These are phyloP conservation scores for Drosophila seguyi DNA, from an alignment of 1,140 invertebrate species.

Conservation along the genomic window DNA sequence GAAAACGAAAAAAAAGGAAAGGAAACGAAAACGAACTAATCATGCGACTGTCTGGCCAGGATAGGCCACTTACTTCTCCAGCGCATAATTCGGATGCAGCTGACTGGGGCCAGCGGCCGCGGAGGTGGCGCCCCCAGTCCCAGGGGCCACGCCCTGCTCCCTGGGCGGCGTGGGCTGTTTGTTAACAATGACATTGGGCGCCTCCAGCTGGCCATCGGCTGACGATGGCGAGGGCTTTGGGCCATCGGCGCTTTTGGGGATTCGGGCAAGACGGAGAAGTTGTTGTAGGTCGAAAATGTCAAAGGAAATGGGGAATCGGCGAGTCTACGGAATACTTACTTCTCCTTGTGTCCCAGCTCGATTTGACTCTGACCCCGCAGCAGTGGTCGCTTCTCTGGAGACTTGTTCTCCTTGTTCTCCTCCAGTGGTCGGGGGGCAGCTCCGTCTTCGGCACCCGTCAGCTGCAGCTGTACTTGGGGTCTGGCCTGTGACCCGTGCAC, in stretches of 20 bases:
- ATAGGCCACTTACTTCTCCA: constrained; percentile 74
- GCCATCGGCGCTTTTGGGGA: constrained; percentile 46
- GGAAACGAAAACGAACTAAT: constrained; percentile 34
- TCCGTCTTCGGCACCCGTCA: constrained; percentile 59
- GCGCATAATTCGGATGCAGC: constrained; percentile 69
- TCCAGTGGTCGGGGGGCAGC: constrained; percentile 60
- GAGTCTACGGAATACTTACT: constrained; percentile 65
- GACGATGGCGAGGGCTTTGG: constrained; percentile 34
- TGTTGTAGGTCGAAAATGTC: constrained; percentile 16
- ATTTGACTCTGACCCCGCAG: constrained; percentile 77
- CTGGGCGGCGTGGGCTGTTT: constrained; percentile 77
- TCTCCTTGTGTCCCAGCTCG: constrained; percentile 69
- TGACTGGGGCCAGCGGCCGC: constrained; percentile 44
- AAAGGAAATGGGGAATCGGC: constrained; percentile 24
- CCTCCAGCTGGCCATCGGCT: constrained; percentile 42
- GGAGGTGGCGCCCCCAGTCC: constrained; percentile 18
- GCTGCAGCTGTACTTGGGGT: constrained; percentile 50
- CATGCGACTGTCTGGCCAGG: constrained; percentile 49
- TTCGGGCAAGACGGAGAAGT: constrained; percentile 29
- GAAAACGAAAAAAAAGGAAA: constrained; percentile 15
- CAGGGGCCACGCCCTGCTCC: constrained; percentile 40
- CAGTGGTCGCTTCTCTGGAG: constrained; percentile 56
- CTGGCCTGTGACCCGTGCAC: constrained; percentile 8
- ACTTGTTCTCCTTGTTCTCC: constrained; percentile 79
- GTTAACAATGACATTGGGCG: constrained; percentile 76